Evolutionary conservation across 1,140 invertebrate species (phyloP).

Genomic region (Atta colombica): DNA sequence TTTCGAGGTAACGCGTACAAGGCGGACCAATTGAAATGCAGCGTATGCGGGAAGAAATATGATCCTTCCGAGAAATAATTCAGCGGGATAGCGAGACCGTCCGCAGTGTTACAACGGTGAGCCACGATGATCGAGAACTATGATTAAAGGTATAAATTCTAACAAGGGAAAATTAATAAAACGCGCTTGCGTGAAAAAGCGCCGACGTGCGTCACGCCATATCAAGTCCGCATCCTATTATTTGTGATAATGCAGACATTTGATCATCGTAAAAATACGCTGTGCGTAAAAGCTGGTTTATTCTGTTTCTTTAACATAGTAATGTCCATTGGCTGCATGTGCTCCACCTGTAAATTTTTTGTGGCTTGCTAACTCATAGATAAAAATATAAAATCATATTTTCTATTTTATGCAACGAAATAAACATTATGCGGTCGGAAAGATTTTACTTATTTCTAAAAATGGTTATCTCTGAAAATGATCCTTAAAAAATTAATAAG

Average conservation of each 20-base stretch:
- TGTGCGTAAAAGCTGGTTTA: not conserved
- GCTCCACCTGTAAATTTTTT: no score
- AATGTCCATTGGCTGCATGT: not conserved
- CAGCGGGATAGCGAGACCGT: constrained; percentile 45
- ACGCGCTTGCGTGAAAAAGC: constrained; percentile 17
- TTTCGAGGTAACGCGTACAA: constrained; percentile 51
- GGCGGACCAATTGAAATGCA: constrained; percentile 58
- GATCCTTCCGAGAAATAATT: constrained; percentile 58
- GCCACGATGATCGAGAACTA: constrained; percentile 52
- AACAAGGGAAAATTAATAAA: constrained; percentile 48
- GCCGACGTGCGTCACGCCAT: not conserved
- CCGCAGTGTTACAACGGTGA: constrained; percentile 22
- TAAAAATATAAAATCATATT: no score
- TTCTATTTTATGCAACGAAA: no score
- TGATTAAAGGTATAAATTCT: constrained; percentile 64
- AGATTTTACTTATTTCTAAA: no score
- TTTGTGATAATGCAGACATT: constrained; percentile 30
- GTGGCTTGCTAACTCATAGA: no score
- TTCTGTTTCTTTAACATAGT: not conserved
- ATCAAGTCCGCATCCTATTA: not conserved
- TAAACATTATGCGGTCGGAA: no score
- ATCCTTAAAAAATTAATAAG: no score
- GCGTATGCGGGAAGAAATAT: constrained; percentile 60
- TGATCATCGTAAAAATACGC: constrained; percentile 1
- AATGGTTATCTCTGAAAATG: no score